A percentile compares a stretch with the other conserved stretches of the same genome.
Conservation (phyloP, 2,888 invertebrate genomes). For the Flexamia atlantica region DNA sequence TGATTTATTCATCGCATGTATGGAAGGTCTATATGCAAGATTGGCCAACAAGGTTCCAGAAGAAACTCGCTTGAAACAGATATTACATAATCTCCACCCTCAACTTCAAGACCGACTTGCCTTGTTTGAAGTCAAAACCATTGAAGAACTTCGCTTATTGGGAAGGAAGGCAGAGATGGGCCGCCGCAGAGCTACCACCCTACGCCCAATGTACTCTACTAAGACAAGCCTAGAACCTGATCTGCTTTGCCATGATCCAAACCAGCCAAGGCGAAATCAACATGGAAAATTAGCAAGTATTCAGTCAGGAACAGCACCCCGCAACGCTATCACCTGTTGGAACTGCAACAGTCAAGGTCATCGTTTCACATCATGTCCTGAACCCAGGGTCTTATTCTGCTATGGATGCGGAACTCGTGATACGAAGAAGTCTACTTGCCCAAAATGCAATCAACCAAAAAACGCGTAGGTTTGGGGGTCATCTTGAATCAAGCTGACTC, state of each 20-base stretch:
- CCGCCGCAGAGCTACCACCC: not conserved
- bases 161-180: constrained; percentile 32
- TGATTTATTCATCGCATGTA: constrained; percentile 4
- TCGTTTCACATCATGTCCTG: not conserved
- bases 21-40: constrained; percentile 14
- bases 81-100: constrained; percentile 3
- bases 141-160: not conserved
- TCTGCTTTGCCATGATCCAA: not conserved
- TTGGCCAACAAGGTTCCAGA: not conserved
- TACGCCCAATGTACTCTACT: not conserved
- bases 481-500: not conserved
- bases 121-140: not conserved
- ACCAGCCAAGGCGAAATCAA: not conserved
- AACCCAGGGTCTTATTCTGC: not conserved
- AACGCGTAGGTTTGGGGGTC: not conserved
- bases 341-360: not conserved
- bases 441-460: not conserved
- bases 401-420: not conserved
- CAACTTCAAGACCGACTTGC: constrained; percentile 23
- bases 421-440: not conserved
- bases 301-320: not conserved
- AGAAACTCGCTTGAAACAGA: constrained; percentile 8
- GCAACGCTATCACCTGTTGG: not conserved
- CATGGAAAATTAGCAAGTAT: not conserved
- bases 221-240: constrained; percentile 5